phyloP scores from a whole-genome alignment of 2,888 invertebrate genomes.

The Sipunculus nudus region DNA sequence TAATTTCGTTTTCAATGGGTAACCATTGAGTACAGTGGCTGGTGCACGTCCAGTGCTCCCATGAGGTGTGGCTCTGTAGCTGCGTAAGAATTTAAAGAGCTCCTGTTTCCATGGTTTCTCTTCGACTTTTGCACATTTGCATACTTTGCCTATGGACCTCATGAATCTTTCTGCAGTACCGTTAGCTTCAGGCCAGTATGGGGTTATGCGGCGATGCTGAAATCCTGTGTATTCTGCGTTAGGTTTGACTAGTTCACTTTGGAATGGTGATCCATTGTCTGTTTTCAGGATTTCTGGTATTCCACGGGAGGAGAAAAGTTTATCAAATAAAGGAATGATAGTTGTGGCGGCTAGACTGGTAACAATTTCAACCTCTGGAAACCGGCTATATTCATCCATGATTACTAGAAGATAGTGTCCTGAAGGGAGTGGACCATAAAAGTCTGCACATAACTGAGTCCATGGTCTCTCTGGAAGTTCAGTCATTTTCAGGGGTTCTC shows the following conservation, averaged over 20 bases:
- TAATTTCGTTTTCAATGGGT: neutral
- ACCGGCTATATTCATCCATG: conserved; percentile 15
- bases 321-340: conserved; percentile 23
- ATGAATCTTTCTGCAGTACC: conserved; percentile 40
- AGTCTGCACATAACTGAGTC: conserved; percentile 24
- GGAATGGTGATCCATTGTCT: conserved; percentile 39
- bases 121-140: conserved; percentile 1
- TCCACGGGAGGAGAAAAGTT: conserved; percentile 29
- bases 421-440: conserved; percentile 6
- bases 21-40: neutral
- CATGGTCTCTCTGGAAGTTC: conserved; percentile 6
- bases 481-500: conserved; percentile 1
- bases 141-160: conserved; percentile 23
- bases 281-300: conserved; percentile 33
- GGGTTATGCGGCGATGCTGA: conserved; percentile 23
- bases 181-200: conserved; percentile 40
- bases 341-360: conserved; percentile 14
- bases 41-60: conserved; percentile 5
- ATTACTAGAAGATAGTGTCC: conserved; percentile 5
- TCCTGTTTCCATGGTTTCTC: conserved; percentile 6
- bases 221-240: conserved; percentile 36
- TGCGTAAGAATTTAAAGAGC: conserved; percentile 10
- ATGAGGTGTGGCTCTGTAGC: conserved; percentile 18
- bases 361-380: conserved; percentile 33
- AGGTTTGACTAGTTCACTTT: conserved; percentile 23